Base-by-base conservation (phyloP, 2,113 vertebrate species). In the Tenrec ecaudatus region DNA sequence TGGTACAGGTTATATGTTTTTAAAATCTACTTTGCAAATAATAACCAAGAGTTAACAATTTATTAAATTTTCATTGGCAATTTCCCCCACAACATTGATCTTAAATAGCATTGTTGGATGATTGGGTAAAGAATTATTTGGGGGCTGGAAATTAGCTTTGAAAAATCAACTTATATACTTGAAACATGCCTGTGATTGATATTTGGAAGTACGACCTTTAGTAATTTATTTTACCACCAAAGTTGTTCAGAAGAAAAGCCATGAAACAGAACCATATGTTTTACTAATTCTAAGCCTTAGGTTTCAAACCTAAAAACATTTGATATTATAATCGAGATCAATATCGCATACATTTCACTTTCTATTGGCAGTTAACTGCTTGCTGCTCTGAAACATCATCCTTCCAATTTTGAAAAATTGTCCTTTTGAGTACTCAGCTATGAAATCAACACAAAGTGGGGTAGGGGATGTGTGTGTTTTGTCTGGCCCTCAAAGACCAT, bases 181-280 rank as follows among this genome's bases (percentile, higher is more conserved):
- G 0, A 89, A 78, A 76, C 3, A 79, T 78, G 47, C 25, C 75
- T 47, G 31, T 47, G 29, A 84, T 3, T 53, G 33, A 76, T 83
- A 20, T 86, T 92, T 91, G 83, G 62, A 91, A 77, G 57, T 1
- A 90, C 33, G 82, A 86, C 12, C 78, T 86, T 77, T 36, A 87
- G 38, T 47, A 82, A 75, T 53, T 64, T 90, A 75, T 75, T 86
- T 92, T 82, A 86, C 23, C 62, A 82, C 22, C 38, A 29, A 66
- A 89, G 60, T 69, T 58, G 76, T 88, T 92, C 33, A 79, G 68
- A 89, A 82, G 38, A 79, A 82, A 89, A 82, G 33, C 90, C 58
- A 92, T 92, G 78, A 78, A 58, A 82, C 82, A 85, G 69, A 80
- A 25, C 31, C 40, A 60, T 36, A 16, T 68, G 43, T 15, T 68